phyloP scores from a whole-genome alignment of 1,140 invertebrate species.

The Goniozus legneri region DNA sequence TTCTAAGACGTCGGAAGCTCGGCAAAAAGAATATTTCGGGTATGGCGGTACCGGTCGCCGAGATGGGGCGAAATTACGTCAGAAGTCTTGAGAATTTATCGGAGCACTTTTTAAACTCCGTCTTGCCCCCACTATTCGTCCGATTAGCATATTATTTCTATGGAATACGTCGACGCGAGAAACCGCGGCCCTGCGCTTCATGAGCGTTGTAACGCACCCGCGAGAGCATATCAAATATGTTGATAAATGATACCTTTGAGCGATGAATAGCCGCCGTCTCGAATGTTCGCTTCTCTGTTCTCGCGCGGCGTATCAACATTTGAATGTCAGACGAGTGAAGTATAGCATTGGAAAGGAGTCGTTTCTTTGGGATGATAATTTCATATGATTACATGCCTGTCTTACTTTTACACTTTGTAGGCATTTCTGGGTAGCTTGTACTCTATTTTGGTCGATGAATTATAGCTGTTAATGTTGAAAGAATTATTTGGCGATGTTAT shows the following conservation, averaged over 20 bases:
- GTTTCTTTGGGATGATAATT: slow-evolving; percentile 8
- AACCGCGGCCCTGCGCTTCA: slow-evolving; percentile 17
- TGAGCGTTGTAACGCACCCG: slow-evolving; percentile 22
- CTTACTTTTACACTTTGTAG: neutral
- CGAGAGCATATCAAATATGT: slow-evolving; percentile 54
- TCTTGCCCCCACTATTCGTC: too few species aligned
- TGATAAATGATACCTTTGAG: slow-evolving; percentile 55
- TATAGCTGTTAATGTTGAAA: slow-evolving; percentile 11
- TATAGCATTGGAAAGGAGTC: slow-evolving; percentile 19
- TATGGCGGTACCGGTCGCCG: slow-evolving; percentile 24
- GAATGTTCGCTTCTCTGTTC: slow-evolving; percentile 34
- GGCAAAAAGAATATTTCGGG: slow-evolving; percentile 50
- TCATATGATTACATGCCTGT: neutral
- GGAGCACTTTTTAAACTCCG: slow-evolving; percentile 54
- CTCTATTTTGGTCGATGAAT: neutral
- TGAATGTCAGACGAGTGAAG: slow-evolving; percentile 52
- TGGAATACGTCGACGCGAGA: slow-evolving; percentile 31
- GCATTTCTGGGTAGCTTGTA: neutral
- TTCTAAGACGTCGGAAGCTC: slow-evolving; percentile 36
- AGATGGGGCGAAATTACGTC: slow-evolving; percentile 49
- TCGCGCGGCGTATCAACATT: slow-evolving; percentile 33
- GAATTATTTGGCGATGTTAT: neutral
- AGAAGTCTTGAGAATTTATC: slow-evolving; percentile 55
- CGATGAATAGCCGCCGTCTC: slow-evolving; percentile 41
- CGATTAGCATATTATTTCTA: slow-evolving; percentile 57